Evolutionary conservation across 2,888 invertebrate genomes (phyloP).

Genomic region (Psylliodes chrysocephalus): DNA sequence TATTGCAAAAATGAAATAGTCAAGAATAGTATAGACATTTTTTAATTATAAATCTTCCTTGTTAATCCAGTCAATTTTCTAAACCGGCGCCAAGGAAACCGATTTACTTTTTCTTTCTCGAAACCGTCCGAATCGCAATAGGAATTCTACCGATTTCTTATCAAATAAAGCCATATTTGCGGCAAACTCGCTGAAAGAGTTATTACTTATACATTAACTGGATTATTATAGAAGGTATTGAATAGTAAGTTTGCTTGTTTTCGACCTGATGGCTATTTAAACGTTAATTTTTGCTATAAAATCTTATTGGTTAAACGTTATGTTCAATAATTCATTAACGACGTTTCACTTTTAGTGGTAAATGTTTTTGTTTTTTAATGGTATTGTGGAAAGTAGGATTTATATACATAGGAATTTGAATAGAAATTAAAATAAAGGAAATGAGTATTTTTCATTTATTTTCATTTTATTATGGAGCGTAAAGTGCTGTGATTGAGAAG

Average conservation of each 20-base stretch:
- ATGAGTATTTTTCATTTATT: too few relatives aligned
- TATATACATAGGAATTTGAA: not conserved
- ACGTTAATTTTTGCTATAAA: slow-evolving; percentile 8
- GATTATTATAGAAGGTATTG: slow-evolving; percentile 6
- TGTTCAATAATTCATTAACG: slow-evolving; percentile 17
- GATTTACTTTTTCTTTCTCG: slow-evolving; percentile 17
- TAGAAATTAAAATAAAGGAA: too few relatives aligned
- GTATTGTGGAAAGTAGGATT: not conserved
- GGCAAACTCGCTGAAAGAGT: not conserved
- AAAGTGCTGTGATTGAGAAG: too few relatives aligned
- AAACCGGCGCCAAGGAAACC: slow-evolving; percentile 15
- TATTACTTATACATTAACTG: slow-evolving; percentile 16
- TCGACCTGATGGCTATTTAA: slow-evolving; percentile 2
- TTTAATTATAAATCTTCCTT: too few relatives aligned
- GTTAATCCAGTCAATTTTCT: slow-evolving; percentile 7
- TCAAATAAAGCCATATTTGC: slow-evolving; percentile 22
- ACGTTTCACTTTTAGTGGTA: slow-evolving; percentile 7
- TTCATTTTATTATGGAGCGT: too few relatives aligned
- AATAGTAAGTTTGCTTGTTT: not conserved
- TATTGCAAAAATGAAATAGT: too few relatives aligned
- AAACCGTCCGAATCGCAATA: not conserved
- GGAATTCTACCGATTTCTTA: slow-evolving; percentile 15
- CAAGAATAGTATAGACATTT: too few relatives aligned
- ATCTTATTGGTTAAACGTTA: slow-evolving; percentile 5
- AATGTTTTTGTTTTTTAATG: not conserved